Conservation (phyloP, 92 coral and sea anemone species). For the Zoanthus sociatus region DNA sequence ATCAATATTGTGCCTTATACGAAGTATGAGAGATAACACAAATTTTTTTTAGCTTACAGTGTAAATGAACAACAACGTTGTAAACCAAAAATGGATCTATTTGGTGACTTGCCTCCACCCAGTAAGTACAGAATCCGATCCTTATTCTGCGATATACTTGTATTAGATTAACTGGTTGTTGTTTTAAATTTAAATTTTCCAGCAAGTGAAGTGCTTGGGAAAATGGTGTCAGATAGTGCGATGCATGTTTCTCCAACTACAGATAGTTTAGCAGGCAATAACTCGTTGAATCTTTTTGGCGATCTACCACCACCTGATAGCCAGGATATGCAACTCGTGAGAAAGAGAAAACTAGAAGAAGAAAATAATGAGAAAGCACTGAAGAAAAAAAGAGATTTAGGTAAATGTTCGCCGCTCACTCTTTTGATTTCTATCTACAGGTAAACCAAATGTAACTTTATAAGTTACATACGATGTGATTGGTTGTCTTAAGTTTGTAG, state of each 20-base stretch:
- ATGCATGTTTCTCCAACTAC: not conserved
- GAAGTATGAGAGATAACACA: not conserved
- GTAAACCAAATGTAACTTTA: not conserved
- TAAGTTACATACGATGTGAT: not conserved
- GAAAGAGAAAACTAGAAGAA: constrained; percentile 52
- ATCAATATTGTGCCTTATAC: constrained; percentile 22
- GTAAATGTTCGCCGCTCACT: not conserved
- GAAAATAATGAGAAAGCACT: constrained; percentile 27
- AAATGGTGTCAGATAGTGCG: not conserved
- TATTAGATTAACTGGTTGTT: not conserved
- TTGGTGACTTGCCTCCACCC: constrained; percentile 83
- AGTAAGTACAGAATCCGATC: constrained; percentile 31
- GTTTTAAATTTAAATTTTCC: not conserved
- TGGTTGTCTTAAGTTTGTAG: not conserved
- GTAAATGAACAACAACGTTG: not conserved
- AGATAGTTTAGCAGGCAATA: not conserved
- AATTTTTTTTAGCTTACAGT: too few relatives aligned
- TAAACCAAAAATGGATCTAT: constrained; percentile 61
- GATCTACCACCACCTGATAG: constrained; percentile 63
- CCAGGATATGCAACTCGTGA: not conserved
- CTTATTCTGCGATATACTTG: not conserved
- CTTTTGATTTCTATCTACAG: not conserved
- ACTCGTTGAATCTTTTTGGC: constrained; percentile 33
- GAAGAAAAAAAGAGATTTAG: constrained; percentile 42
- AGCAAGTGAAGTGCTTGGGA: constrained; percentile 35